Conservation (phyloP, 2,113 vertebrate species). For the Tonatia bakeri region DNA sequence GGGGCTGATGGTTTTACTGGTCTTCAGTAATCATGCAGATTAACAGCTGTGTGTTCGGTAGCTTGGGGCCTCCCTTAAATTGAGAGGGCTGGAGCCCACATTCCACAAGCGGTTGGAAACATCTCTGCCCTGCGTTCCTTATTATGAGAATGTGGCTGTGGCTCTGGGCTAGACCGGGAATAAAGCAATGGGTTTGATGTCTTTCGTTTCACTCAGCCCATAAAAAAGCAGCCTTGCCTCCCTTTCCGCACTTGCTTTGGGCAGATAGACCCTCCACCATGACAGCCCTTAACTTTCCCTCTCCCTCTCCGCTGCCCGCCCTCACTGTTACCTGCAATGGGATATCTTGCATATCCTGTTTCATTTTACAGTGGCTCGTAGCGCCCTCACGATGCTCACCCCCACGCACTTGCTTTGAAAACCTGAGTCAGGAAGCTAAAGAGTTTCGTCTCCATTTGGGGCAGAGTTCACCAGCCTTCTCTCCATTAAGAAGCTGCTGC, state of each 20-base stretch:
- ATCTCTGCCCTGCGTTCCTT: conserved; percentile 35
- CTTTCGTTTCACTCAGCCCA: conserved; percentile 67
- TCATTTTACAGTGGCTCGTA: not conserved
- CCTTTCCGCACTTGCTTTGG: not conserved
- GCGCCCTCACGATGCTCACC: not conserved
- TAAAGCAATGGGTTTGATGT: conserved; percentile 51
- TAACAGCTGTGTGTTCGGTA: conserved; percentile 62
- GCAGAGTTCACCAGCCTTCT: not conserved
- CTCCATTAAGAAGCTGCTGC: not conserved
- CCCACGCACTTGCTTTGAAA: not conserved
- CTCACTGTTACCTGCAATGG: not conserved
- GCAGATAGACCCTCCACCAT: conserved; percentile 5
- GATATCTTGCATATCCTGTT: not conserved
- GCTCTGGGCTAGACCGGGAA: conserved; percentile 55
- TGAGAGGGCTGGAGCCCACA: conserved; percentile 52
- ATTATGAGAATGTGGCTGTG: conserved; percentile 47
- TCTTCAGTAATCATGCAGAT: conserved; percentile 58
- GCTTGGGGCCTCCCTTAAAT: conserved; percentile 61
- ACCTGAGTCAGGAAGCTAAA: not conserved
- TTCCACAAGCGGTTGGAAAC: conserved; percentile 54
- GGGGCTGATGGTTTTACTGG: conserved; percentile 63
- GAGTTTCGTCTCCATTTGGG: not conserved
- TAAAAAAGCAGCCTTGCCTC: conserved; percentile 54
- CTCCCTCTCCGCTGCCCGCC: not conserved
- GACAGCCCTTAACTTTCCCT: not conserved